A percentile compares a stretch with the other conserved stretches of the same genome.
These are phyloP conservation scores for Pelagia noctiluca DNA, from an alignment of 30 jellyfish, hydroid and myxozoan genomes.

Conservation along the genomic window DNA sequence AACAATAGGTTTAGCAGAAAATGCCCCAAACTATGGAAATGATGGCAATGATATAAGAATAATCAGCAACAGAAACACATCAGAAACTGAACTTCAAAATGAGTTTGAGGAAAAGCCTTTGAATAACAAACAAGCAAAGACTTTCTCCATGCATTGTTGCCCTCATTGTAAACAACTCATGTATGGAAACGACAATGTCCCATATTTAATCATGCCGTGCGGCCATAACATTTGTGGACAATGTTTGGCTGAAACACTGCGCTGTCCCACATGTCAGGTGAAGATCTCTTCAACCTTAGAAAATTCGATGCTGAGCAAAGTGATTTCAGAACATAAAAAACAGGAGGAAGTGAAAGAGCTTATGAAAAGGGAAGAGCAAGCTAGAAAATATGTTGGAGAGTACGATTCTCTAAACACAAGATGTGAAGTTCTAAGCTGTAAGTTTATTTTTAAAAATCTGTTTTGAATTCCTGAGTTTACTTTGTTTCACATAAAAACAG, in stretches of 20 bases:
- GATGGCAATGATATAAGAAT: neutral
- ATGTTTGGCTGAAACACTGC: constrained; percentile 36
- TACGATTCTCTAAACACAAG: constrained; percentile 73
- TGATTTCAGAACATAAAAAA: constrained; percentile 46
- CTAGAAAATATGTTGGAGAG: constrained; percentile 60
- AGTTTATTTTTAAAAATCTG: constrained; percentile 3
- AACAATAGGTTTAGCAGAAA: constrained; percentile 6
- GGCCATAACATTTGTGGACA: constrained; percentile 68
- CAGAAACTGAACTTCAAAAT: neutral
- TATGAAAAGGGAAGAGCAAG: constrained; percentile 46
- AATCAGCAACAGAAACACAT: neutral
- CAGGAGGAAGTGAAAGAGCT: constrained; percentile 57
- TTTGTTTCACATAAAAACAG: too few relatives aligned
- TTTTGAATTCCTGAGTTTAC: too few relatives aligned
- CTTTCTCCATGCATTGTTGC: constrained; percentile 65
- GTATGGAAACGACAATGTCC: constrained; percentile 23
- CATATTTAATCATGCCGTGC: constrained; percentile 69
- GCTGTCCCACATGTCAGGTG: constrained; percentile 62
- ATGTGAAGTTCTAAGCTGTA: constrained; percentile 64
- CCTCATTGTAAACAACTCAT: constrained; percentile 62
- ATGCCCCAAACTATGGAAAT: neutral
- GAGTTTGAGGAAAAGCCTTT: neutral
- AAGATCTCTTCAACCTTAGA: constrained; percentile 43
- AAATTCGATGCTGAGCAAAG: constrained; percentile 54
- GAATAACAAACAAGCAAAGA: neutral